Evolutionary conservation across 2,113 vertebrate species (phyloP), one percentile per base, ranked within the genome.

Genomic region (Limanda limanda): DNA sequence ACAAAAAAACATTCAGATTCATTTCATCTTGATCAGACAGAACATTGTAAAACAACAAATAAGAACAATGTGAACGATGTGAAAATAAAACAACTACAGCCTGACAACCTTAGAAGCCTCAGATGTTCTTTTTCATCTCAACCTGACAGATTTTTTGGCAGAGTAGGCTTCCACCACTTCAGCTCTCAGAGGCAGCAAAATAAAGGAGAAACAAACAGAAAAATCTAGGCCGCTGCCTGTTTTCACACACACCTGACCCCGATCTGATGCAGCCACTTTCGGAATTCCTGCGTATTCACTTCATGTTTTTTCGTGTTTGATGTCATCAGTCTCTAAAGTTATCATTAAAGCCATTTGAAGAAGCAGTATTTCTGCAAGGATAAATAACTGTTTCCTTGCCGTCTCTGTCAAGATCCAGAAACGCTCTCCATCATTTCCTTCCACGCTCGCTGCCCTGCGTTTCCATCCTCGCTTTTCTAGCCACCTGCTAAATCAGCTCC

Each of bases 401-500:
- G 60, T 62, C 42, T 76, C 66, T 66, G 82, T 86, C 27, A 68
- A 77, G 71, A 85, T 82, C 63, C 74, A 79, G 74, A 79, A 48
- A 51, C 14, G 71, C 59, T 64, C 23, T 61, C 42, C 60, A 84
- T 84, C 48, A 45, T 76, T 84, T 75, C 48, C 78, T 67, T 63
- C 59, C 78, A 83, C 68, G 14, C 74, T 59, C 13, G 14, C 63
- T 75, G 66, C 61, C 56, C 59, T 27, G 37, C 37, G 15, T 79
- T 71, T 76, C 66, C 45, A 61, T 72, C 78, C 21, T 63, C 68
- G 37, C 60, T 79, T 74, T 75, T 58, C 66, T 71, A 73, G 78
- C 17, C 15, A n/a, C 68, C 79, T 67, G 74, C 45, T 83, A 90
- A 87, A 90, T 87, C 86, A 83, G 66, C 66, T 83, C 86, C 85